These are phyloP conservation scores for Polydrusus tereticollis DNA, from an alignment of 2,888 invertebrate genomes.

Conservation along the genomic window DNA sequence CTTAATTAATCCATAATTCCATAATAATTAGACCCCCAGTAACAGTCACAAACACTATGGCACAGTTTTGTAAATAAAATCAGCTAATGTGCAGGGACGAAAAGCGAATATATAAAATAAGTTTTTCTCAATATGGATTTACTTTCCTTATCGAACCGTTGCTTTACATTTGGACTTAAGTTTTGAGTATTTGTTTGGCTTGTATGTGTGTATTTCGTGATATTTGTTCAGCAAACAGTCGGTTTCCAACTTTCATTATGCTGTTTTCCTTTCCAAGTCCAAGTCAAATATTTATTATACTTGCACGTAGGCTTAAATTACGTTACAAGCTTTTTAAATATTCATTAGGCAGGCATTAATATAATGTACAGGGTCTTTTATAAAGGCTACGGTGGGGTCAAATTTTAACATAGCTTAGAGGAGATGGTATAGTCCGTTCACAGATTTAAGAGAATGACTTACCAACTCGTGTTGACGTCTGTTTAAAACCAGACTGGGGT, in stretches of 20 bases:
- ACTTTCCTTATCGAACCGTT: neutral
- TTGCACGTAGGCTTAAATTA: constrained; percentile 9
- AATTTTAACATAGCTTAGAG: too few relatives aligned
- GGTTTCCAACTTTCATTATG: constrained; percentile 33
- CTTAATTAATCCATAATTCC: too few relatives aligned
- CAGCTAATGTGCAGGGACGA: too few relatives aligned
- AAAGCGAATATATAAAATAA: too few relatives aligned
- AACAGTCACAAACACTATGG: too few relatives aligned
- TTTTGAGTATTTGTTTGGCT: constrained; percentile 26
- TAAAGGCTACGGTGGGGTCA: neutral
- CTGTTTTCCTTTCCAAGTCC: constrained; percentile 35
- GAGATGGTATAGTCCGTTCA: too few relatives aligned
- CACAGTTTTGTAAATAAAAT: too few relatives aligned
- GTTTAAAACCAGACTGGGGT: too few relatives aligned
- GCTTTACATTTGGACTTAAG: constrained; percentile 5
- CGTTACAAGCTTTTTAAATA: neutral
- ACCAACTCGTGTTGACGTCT: too few relatives aligned
- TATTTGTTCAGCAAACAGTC: constrained; percentile 30
- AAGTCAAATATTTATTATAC: constrained; percentile 35
- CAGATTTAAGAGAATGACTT: too few relatives aligned
- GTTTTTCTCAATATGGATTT: neutral
- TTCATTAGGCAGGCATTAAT: neutral
- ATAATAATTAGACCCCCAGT: too few relatives aligned
- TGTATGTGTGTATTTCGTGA: constrained; percentile 23
- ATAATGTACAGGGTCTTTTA: neutral